These are phyloP conservation scores for Sebastes diploproa DNA, from an alignment of 2,797 vertebrate species.

Conservation along the genomic window DNA sequence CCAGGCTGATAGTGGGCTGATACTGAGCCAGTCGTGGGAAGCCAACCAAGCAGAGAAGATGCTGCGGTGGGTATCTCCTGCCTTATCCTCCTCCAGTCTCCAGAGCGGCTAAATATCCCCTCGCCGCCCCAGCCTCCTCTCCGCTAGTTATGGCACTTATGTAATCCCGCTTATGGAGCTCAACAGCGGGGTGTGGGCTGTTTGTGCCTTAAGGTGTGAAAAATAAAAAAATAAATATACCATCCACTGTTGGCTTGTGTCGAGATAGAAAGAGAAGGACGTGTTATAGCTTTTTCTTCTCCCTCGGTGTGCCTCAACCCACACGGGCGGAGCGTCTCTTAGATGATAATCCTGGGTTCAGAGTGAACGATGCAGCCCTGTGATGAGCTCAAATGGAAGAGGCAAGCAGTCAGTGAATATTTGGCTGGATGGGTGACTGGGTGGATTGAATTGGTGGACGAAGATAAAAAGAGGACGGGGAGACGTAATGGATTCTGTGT, in stretches of 20 bases:
- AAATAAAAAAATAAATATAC: constrained; percentile 52
- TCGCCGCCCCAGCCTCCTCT: constrained; percentile 54
- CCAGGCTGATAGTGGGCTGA: constrained; percentile 66
- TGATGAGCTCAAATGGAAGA: constrained; percentile 45
- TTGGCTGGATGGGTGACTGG: constrained; percentile 50
- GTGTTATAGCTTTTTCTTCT: constrained; percentile 34
- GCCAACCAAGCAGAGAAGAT: constrained; percentile 61
- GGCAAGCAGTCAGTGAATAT: constrained; percentile 49
- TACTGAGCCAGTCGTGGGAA: constrained; percentile 63
- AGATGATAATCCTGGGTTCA: constrained; percentile 42
- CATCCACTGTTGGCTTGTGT: constrained; percentile 29
- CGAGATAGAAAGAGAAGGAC: constrained; percentile 21
- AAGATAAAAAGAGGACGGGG: constrained; percentile 56
- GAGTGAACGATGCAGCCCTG: constrained; percentile 10
- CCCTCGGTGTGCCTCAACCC: constrained; percentile 14
- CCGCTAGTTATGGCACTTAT: constrained; percentile 63
- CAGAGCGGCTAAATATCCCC: constrained; percentile 65
- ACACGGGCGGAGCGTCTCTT: constrained; percentile 15
- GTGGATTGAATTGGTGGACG: constrained; percentile 56
- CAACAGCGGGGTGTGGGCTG: constrained; percentile 69
- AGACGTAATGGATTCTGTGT: constrained; percentile 65
- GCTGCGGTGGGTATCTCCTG: constrained; percentile 61
- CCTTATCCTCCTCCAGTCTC: constrained; percentile 67
- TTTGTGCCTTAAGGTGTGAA: constrained; percentile 71
- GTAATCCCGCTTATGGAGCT: constrained; percentile 66